Base-by-base conservation (phyloP, 2,888 invertebrate species). In the Adelphocoris suturalis region DNA sequence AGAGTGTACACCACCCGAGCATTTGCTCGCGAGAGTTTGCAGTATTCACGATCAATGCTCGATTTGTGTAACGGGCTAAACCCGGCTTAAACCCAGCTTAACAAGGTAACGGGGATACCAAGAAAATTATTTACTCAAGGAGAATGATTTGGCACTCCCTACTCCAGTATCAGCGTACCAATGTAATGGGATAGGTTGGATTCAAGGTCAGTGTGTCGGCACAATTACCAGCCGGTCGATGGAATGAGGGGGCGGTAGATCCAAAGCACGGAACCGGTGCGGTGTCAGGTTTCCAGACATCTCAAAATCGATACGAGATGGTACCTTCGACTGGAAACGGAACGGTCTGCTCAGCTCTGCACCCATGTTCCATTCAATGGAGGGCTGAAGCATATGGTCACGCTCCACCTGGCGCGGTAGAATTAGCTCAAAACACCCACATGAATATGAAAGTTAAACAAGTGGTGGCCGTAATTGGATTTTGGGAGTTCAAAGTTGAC, bases 201-300 rank as follows among this genome's bases (percentile, higher is more conserved):
- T 68, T 68, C 12, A 68, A 68, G 68, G 68, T 23, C 68, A 68
- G 68, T 68, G 23, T 68, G 68, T 68, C 19, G 68, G 23, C 23
- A 23, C 23, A 68, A 23, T 68, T 68, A 7, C 23, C 68, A 19
- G 5, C 23, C 27, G 68, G 68, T 68, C 68, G 68, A 68, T 68
- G 68, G 27, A 68, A 68, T 23, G 68, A 68, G 68, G 23, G 23
- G 68, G 23, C 23, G n/a, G 37, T 37, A 7, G 37, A 37, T 23
- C 4, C 23, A 23, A 68, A 23, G 68, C 68, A 68, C 68, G 68
- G 68, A 68, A 68, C 68, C 19, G 68, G 23, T n/a, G 57, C 23
- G n/a, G 27, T 68, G 23, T 68, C 68, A 23, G 23, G 12, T 68
- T 68, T 23, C 61, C 19, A 68, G 23, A 23, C 23, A 23, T 23